Conservation (phyloP, 2,888 invertebrate species). For the Cynaeus angustus region DNA sequence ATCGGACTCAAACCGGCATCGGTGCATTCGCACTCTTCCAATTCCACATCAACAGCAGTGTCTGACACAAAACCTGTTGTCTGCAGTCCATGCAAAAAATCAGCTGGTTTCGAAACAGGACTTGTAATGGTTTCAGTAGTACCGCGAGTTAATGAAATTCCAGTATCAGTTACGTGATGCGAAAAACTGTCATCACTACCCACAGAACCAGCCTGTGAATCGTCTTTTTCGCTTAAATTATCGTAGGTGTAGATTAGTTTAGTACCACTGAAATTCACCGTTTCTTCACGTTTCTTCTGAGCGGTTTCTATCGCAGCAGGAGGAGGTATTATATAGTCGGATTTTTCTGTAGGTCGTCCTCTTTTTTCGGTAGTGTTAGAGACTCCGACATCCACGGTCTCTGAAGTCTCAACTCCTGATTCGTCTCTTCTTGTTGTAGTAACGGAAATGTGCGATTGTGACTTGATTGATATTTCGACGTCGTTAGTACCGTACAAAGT, state of each 20-base stretch:
- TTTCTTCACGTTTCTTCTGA: slow-evolving; percentile 72
- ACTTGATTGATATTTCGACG: slow-evolving; percentile 74
- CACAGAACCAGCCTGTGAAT: slow-evolving; percentile 67
- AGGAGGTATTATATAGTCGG: slow-evolving; percentile 69
- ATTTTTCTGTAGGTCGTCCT: slow-evolving; percentile 60
- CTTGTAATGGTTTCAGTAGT: slow-evolving; percentile 72
- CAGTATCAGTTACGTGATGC: slow-evolving; percentile 74
- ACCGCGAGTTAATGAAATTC: slow-evolving; percentile 74
- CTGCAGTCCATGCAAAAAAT: slow-evolving; percentile 67
- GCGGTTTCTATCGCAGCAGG: slow-evolving; percentile 59
- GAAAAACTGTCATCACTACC: slow-evolving; percentile 73
- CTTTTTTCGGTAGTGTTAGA: slow-evolving; percentile 70
- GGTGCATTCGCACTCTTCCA: slow-evolving; percentile 74
- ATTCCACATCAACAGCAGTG: slow-evolving; percentile 66
- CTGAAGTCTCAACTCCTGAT: slow-evolving; percentile 71
- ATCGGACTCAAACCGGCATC: slow-evolving; percentile 76
- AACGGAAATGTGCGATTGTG: slow-evolving; percentile 74
- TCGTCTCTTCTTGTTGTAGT: slow-evolving; percentile 70
- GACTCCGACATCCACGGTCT: slow-evolving; percentile 72
- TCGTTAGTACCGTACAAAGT: slow-evolving; percentile 74
- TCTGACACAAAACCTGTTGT: slow-evolving; percentile 72
- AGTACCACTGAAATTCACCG: slow-evolving; percentile 73
- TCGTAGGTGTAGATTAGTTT: slow-evolving; percentile 73
- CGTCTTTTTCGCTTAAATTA: slow-evolving; percentile 63
- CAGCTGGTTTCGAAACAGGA: slow-evolving; percentile 68